phyloP scores from a whole-genome alignment of 30 jellyfish, hydroid and myxozoan genomes.

The Chrysaora quinquecirrha region DNA sequence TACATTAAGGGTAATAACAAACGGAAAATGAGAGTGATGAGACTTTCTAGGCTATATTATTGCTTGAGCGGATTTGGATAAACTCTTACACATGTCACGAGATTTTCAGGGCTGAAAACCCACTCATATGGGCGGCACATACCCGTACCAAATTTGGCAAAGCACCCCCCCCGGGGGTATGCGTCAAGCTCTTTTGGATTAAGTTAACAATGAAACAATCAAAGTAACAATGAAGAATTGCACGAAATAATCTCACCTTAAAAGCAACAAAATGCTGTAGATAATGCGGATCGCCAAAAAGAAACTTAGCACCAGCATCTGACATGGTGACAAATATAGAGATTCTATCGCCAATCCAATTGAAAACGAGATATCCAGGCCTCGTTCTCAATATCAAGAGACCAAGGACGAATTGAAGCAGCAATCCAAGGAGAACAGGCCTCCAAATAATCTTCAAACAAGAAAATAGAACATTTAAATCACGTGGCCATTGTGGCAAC shows the following conservation, averaged over 20 bases:
- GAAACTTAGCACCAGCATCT: slow-evolving; percentile 32
- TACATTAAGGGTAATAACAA: no score
- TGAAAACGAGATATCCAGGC: slow-evolving; percentile 29
- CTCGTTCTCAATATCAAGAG: slow-evolving; percentile 17
- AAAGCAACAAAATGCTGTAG: slow-evolving; percentile 26
- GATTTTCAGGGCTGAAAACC: no score
- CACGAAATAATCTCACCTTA: slow-evolving; percentile 4
- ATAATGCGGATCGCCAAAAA: slow-evolving; percentile 20
- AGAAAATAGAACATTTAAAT: not conserved
- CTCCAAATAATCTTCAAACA: slow-evolving; percentile 12
- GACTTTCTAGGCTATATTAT: no score
- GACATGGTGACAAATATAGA: slow-evolving; percentile 9
- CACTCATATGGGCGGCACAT: no score
- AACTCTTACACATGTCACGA: no score
- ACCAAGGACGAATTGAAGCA: slow-evolving; percentile 17
- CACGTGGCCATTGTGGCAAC: not conserved
- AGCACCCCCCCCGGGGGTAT: no score
- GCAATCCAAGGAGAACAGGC: slow-evolving; percentile 11
- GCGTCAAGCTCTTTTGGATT: no score
- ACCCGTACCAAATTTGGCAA: no score
- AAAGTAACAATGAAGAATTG: no score
- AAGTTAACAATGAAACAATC: no score
- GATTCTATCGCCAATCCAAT: slow-evolving; percentile 9
- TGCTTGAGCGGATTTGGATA: no score
- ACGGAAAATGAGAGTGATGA: no score